Conservation (phyloP, 2,888 invertebrate genomes). For the Ormyrus labotus region DNA sequence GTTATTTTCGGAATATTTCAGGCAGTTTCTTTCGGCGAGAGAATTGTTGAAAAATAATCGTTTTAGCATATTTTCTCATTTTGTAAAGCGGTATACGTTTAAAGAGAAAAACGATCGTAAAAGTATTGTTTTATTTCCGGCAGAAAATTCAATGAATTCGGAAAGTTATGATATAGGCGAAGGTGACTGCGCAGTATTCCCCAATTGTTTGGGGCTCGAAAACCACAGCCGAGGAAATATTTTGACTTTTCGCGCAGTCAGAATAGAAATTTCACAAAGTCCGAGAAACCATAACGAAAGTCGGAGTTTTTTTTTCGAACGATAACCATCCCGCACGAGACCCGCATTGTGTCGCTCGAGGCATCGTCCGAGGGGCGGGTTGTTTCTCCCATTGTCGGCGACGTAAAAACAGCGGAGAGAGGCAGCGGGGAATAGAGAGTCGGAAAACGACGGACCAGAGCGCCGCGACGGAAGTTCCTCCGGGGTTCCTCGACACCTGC, state of each 20-base stretch:
- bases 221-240: constrained; percentile 35
- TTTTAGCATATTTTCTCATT: too few relatives aligned
- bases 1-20: too few relatives aligned
- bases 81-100: too few relatives aligned
- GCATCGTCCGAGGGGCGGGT: constrained; percentile 61
- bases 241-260: constrained; percentile 36
- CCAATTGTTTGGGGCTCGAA: neutral
- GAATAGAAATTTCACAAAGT: neutral
- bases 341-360: constrained; percentile 72
- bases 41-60: too few relatives aligned
- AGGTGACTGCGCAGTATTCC: too few relatives aligned
- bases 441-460: neutral
- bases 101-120: too few relatives aligned
- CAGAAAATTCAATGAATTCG: neutral
- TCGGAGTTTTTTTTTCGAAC: constrained; percentile 5
- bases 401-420: neutral
- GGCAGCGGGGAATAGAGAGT: too few relatives aligned
- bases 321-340: constrained; percentile 60
- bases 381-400: constrained; percentile 60
- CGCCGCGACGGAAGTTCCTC: constrained; percentile 30
- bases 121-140: neutral
- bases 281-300: constrained; percentile 44
- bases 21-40: too few relatives aligned
- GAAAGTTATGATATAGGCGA: too few relatives aligned
- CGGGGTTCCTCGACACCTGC: constrained; percentile 30